Base-by-base conservation (phyloP, 1,140 invertebrate genomes). In the Papilio aristodemus region DNA sequence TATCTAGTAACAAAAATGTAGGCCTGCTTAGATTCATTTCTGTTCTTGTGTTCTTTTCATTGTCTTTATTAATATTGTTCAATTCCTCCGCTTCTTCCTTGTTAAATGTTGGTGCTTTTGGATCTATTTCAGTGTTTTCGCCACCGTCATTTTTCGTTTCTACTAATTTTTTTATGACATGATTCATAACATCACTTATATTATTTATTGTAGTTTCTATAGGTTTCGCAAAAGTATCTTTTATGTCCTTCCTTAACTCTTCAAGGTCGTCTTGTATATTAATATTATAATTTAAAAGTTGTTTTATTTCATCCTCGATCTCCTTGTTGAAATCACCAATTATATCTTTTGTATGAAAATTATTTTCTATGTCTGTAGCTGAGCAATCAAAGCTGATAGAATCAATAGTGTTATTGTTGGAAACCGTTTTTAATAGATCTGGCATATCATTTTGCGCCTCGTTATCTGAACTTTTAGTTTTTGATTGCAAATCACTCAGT, bases 261-360 rank as follows among this genome's bases (percentile, higher is more conserved):
- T 91, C 83, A 75, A 92, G 78, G 71, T 92, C 91, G 43, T 92
- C 86, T 76, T 92, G 81, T 74, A 92, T 91, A 71, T 89, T 90
- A 22, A 90, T 89, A 70, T 90, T 91, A 71, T 90, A 89, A 76
- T 90, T 90, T 17, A 90, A 75, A 64, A 90, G 74, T 43, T 86
- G 83, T 69, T 88, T 91, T 50, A 93, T 87, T 88, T 93, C 92
- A 71, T 91, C 89, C 80, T 93, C 92, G 32, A 93, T 84, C 85
- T 93, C 92, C 80, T 92, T 92, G 66, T 91, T 92, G 73, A 93
- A 93, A 76, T 93, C 91, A 25, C 92, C 93, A 71, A 92, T 91
- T 58, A 93, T 92, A 77, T 91, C 89, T 69, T 85, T 89, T 4
- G 87, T 81, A 64, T 90, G 63, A 72, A 91, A 91, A 73, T 91